Percentiles rank a stretch among this genome's conserved stretches.
Evolutionary conservation across 2,113 vertebrate species (phyloP).

Genomic region (Corythornis cristatus): DNA sequence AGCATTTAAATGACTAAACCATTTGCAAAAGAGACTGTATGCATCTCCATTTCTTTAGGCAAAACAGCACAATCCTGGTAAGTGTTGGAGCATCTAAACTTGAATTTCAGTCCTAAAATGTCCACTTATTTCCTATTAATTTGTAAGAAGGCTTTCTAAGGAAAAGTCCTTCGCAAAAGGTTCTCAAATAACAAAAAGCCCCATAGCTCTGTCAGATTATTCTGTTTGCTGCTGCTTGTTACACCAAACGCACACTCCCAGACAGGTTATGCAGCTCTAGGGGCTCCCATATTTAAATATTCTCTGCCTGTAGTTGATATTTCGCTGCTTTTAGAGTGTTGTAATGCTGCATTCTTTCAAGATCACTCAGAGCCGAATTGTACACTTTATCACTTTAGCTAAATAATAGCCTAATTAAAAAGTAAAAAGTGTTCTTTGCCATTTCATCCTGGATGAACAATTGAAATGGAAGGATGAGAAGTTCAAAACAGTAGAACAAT

Average conservation of each 20-base stretch:
- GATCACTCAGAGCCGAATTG: conserved; percentile 39
- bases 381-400: neutral
- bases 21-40: neutral
- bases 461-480: neutral
- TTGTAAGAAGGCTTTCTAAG: neutral
- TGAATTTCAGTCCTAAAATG: neutral
- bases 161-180: neutral
- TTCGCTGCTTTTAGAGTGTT: conserved; percentile 35
- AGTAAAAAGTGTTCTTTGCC: conserved; percentile 4
- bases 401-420: conserved; percentile 1
- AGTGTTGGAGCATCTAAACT: neutral
- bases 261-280: conserved; percentile 57
- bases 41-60: conserved; percentile 2
- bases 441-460: neutral
- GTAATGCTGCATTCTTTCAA: conserved; percentile 37
- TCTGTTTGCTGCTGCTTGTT: conserved; percentile 20
- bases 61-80: neutral
- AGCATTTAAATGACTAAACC: conserved; percentile 15
- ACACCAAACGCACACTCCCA: neutral
- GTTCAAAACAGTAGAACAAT: neutral
- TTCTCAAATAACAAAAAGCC: conserved; percentile 4
- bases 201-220: neutral
- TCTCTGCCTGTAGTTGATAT: conserved; percentile 15
- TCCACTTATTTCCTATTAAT: neutral
- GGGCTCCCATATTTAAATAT: conserved; percentile 33